A percentile compares a stretch with the other conserved stretches of the same genome.
Evolutionary conservation across 2,113 vertebrate species (phyloP).

Genomic region (zebrafish (Danio rerio)): GRCz12tu NC_133194.1:38312001-38312500

Average conservation of each 20-base stretch:
- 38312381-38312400: conserved; percentile 44
- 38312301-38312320: conserved; percentile 15
- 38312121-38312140: conserved; percentile 45
- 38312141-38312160: conserved; percentile 71
- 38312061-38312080: conserved; percentile 42
- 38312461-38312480: conserved; percentile 69
- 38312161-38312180: conserved; percentile 42
- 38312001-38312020: not conserved
- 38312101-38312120: conserved; percentile 55
- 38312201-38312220: conserved; percentile 50
- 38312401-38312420: conserved; percentile 64
- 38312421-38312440: conserved; percentile 66
- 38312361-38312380: conserved; percentile 21
- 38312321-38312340: conserved; percentile 17
- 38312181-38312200: conserved; percentile 46
- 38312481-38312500: conserved; percentile 53
- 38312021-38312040: conserved; percentile 40
- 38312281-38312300: conserved; percentile 50
- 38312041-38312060: conserved; percentile 46
- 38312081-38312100: conserved; percentile 51
- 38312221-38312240: conserved; percentile 56
- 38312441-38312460: conserved; percentile 51
- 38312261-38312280: conserved; percentile 50
- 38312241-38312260: conserved; percentile 45
- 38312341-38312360: conserved; percentile 47